phyloP scores from a whole-genome alignment of 2,888 invertebrate species.

The Agrochola lota region DNA sequence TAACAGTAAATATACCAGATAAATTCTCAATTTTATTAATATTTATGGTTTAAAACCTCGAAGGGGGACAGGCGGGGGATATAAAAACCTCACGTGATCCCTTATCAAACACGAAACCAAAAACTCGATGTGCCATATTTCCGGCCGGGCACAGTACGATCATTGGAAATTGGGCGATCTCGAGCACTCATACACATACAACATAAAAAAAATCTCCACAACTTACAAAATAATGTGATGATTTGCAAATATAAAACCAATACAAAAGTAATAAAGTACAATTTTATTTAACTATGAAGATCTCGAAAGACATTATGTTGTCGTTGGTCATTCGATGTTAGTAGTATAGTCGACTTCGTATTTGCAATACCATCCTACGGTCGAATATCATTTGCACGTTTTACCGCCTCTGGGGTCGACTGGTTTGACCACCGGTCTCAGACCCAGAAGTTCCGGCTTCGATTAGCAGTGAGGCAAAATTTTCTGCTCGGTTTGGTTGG shows the following conservation, averaged over 20 bases:
- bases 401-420: no score
- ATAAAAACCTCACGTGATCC: neutral
- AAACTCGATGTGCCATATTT: neutral
- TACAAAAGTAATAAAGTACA: constrained; percentile 36
- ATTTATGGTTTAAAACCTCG: neutral
- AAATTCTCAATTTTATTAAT: no score
- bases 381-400: neutral
- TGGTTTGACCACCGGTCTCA: no score
- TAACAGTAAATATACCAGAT: no score
- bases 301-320: neutral
- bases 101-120: neutral
- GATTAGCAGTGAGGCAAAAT: no score
- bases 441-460: no score
- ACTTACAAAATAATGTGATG: constrained; percentile 39
- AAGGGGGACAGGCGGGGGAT: no score
- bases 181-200: constrained; percentile 35
- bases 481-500: no score
- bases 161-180: constrained; percentile 27
- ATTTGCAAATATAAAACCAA: constrained; percentile 45
- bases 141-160: neutral
- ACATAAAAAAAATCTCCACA: constrained; percentile 9
- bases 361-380: neutral
- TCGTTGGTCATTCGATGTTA: neutral
- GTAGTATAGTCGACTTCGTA: neutral
- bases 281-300: constrained; percentile 26